Conservation (phyloP, 2,113 vertebrate genomes). For the Pluvianellus socialis region DNA sequence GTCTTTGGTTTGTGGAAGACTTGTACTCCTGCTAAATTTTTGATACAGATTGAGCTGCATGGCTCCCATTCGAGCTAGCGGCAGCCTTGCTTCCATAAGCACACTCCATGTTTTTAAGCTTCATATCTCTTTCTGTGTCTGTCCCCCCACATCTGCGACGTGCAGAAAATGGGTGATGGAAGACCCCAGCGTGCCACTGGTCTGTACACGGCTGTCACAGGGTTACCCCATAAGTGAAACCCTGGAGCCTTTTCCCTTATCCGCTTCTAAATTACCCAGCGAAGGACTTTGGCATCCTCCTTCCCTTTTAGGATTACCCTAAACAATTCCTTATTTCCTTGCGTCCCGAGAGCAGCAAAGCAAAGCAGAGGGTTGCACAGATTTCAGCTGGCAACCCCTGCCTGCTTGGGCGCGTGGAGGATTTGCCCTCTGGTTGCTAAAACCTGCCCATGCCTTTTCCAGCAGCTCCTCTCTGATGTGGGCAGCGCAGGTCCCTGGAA, state of each 20-base stretch:
- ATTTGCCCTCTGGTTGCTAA: neutral
- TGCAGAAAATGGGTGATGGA: neutral
- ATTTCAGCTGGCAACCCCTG: neutral
- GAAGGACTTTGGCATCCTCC: neutral
- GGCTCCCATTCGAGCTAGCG: neutral
- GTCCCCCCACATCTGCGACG: neutral
- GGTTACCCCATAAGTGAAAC: neutral
- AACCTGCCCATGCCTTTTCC: neutral
- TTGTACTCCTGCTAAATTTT: neutral
- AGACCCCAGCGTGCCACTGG: neutral
- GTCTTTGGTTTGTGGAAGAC: neutral
- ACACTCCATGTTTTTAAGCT: neutral
- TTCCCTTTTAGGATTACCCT: neutral
- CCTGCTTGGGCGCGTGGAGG: fast-evolving
- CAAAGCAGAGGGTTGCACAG: neutral
- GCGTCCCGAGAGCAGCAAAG: neutral
- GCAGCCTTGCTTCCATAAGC: neutral
- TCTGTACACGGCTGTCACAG: neutral
- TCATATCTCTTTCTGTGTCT: neutral
- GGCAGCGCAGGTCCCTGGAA: neutral
- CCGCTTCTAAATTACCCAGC: neutral
- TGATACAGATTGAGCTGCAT: neutral
- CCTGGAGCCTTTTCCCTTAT: neutral
- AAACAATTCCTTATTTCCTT: neutral
- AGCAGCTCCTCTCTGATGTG: neutral